These are phyloP conservation scores for Rhinophrynus dorsalis DNA, from an alignment of 2,797 vertebrate genomes.

Conservation along the genomic window DNA sequence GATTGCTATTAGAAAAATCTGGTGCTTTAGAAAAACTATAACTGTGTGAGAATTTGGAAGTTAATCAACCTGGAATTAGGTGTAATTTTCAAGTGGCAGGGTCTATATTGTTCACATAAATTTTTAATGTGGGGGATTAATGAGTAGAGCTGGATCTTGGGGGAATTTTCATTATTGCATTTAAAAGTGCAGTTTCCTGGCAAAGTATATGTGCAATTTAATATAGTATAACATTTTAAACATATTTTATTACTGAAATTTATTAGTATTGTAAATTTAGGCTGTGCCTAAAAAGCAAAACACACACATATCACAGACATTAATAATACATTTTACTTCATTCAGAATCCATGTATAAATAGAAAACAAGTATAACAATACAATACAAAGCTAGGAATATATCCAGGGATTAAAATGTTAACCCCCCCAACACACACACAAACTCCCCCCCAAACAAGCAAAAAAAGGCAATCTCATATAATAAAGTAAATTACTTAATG, in stretches of 20 bases:
- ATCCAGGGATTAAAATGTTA: no score
- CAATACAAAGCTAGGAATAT: no score
- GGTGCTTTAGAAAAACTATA: conserved; percentile 19
- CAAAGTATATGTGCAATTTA: not conserved
- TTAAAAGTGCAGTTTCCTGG: not conserved
- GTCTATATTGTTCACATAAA: conserved; percentile 31
- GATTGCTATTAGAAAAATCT: not conserved
- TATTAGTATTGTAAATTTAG: no score
- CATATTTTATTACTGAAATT: not conserved
- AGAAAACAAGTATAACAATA: no score
- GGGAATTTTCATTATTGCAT: not conserved
- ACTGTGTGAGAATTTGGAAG: conserved; percentile 3
- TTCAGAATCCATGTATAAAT: no score
- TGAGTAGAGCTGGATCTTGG: conserved; percentile 7
- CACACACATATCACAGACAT: no score
- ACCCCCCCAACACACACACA: no score
- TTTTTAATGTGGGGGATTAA: conserved; percentile 38
- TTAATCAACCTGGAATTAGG: conserved; percentile 38
- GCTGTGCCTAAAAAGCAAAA: no score
- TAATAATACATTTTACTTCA: no score
- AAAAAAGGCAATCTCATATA: no score
- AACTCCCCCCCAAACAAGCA: no score
- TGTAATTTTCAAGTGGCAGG: conserved; percentile 22
- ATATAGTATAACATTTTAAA: not conserved
- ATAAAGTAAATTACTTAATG: no score